Evolutionary conservation across 2,888 invertebrate genomes (phyloP), one percentile per base, ranked within the genome.

Genomic region (Drosophila anceps): DNA sequence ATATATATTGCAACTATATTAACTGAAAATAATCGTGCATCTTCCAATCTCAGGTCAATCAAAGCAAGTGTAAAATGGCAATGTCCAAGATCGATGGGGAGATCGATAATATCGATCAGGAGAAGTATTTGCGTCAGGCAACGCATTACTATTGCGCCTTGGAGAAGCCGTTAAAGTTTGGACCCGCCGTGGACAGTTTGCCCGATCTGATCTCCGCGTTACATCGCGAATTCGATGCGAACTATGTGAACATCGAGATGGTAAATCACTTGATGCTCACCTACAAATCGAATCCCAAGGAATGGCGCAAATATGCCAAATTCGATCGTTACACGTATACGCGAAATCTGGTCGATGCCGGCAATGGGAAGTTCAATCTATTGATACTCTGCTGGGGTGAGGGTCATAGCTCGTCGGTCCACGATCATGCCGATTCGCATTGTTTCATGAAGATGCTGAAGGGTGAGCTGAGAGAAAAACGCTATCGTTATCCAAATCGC

Each of bases 301-400:
- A 99, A 76, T 99, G 99, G 99, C 96, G 95, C 91, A 97, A 96
- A 91, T 99, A 95, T 91, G 98, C 98, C 5, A 98, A 98, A 92
- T 99, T 98, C 91, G 98, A 99, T 93, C 95, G 97, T 92, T 93
- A 70, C 85, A 98, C 97, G 91, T 99, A 99, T 92, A 99, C 99
- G 0, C 94, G 99, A 37, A 99, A 99, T 93, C 94, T 99, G 84
- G 98, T 99, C 0, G 98, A 99, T 91, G 95, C 95, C 69, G 99
- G 99, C 6, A 99, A 99, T 92, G 99, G 98, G 0, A 98, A 97
- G 91, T 99, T 98, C 93, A 99, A 99, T 93, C 94, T 99, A 79
- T 98, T 99, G 96, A 95, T 98, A 33, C 93, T 99, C n/a, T 99
- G 99, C 93, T 99, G 99, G 99, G 98, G 98, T 24, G 98, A 98